Base-by-base conservation (phyloP, 1,140 invertebrate species). In the Solenopsis invicta region DNA sequence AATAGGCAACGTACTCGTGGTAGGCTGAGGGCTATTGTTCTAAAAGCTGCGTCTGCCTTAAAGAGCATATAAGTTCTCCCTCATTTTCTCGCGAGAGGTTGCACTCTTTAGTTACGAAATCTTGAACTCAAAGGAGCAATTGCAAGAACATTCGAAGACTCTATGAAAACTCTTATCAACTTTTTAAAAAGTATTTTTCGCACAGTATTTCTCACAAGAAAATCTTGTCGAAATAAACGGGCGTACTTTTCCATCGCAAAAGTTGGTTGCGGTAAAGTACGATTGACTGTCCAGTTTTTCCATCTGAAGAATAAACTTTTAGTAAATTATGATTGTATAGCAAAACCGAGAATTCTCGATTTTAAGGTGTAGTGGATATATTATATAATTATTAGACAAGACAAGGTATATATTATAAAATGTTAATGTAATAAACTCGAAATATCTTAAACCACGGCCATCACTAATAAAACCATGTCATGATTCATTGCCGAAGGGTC, bases 1-100 rank as follows among this genome's bases (percentile, higher is more conserved):
- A 92, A 92, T 91, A 89, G 91, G 78, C 84, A 81, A 91, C 87
- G 91, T 80, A 88, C 91, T 92, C 67, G 74, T 88, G 87, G 59
- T 56, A 59, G 67, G 52, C 54, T 71, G n/a, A 89, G 90, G 85
- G 87, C 91, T 82, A 92, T 92, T 92, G 91, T 92, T 88, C 87
- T 89, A 92, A 92, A 92, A 91, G 88, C 91, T 85, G 87, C 61
- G 77, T 62, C 72, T 45, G 81, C 56, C 59, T 48, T 62, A 84
- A 75, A 90, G 61, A 16, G 56, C 69, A 76, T 21, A 59, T 37
- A 41, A 41, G 21, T 66, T 62, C 59, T 74, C 72, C 56, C 77
- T 81, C 37, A 59, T 81, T 75, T 85, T 54, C 62, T 64, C 67
- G 74, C 48, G 34, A 52, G 16, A 45, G 52, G 29, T 16, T 71